phyloP scores from a whole-genome alignment of 2,797 vertebrate species.

The Momotus momota region DNA sequence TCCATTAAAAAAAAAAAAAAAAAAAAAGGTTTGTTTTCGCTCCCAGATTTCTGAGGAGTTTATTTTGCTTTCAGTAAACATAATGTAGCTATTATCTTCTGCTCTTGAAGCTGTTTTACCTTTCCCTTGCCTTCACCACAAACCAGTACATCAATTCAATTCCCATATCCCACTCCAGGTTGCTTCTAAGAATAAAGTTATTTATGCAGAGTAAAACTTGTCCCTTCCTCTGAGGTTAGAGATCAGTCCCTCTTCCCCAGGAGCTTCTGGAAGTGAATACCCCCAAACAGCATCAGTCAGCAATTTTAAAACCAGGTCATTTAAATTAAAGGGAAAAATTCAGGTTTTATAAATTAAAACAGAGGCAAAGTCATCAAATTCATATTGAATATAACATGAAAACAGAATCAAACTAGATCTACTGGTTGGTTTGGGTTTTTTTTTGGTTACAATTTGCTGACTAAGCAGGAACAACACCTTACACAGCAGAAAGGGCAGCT shows the following conservation, averaged over 20 bases:
- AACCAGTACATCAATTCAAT: not conserved
- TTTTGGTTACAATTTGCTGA: not conserved
- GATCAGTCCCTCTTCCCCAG: not conserved
- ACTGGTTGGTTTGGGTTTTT: no score
- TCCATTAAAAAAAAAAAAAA: not conserved
- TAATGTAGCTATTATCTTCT: not conserved
- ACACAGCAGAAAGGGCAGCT: not conserved
- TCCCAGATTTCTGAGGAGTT: not conserved
- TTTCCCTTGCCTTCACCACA: not conserved
- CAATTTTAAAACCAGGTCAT: not conserved
- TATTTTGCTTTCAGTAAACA: not conserved
- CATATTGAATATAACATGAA: not conserved
- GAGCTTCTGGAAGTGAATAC: not conserved
- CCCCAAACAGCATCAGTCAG: not conserved
- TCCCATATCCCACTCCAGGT: not conserved
- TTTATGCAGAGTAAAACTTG: not conserved
- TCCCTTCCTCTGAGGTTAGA: not conserved
- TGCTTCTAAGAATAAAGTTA: not conserved
- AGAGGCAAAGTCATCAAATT: not conserved
- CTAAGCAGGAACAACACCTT: not conserved
- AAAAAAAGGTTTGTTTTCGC: not conserved
- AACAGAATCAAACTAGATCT: not conserved
- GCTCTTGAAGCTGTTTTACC: not conserved
- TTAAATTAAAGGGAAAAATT: not conserved
- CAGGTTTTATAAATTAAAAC: not conserved